Percentiles rank a stretch among this genome's conserved stretches.
Evolutionary conservation across 1,140 invertebrate genomes (phyloP).

Genomic region (Triops cancriformis): DNA sequence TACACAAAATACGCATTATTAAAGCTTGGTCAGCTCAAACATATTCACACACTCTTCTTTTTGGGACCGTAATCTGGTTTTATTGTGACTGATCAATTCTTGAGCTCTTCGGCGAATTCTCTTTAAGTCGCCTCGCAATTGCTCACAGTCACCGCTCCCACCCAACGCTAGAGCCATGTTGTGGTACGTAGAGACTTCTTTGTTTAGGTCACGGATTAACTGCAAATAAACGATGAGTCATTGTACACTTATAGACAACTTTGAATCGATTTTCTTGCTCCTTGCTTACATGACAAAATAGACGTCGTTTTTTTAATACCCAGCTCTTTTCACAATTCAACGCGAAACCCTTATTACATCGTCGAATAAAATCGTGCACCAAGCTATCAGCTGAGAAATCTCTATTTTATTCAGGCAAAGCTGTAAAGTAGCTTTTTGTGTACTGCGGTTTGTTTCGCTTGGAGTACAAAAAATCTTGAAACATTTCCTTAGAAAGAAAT

Average conservation of each 20-base stretch:
- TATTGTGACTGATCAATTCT: conserved; percentile 33
- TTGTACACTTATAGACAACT: not conserved
- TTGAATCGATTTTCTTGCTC: not conserved
- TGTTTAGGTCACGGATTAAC: conserved; percentile 37
- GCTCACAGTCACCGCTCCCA: conserved; percentile 37
- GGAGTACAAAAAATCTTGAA: no score
- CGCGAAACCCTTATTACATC: no score
- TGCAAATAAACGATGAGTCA: conserved; percentile 24
- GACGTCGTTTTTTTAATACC: no score
- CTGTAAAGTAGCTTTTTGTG: no score
- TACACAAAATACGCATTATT: conserved; percentile 8
- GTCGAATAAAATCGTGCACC: no score
- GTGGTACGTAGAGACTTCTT: conserved; percentile 37
- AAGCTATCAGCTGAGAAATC: no score
- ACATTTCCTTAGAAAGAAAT: no score
- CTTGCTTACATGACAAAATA: not conserved
- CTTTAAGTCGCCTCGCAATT: conserved; percentile 37
- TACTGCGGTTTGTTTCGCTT: no score
- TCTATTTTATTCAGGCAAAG: no score
- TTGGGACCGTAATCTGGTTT: conserved; percentile 33
- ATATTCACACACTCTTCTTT: conserved; percentile 11
- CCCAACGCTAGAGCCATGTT: conserved; percentile 35
- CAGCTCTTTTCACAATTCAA: no score
- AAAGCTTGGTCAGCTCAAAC: not conserved
- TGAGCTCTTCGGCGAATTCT: conserved; percentile 36